These are phyloP conservation scores for Aricia artaxerxes DNA, from an alignment of 2,888 invertebrate genomes.

Conservation along the genomic window DNA sequence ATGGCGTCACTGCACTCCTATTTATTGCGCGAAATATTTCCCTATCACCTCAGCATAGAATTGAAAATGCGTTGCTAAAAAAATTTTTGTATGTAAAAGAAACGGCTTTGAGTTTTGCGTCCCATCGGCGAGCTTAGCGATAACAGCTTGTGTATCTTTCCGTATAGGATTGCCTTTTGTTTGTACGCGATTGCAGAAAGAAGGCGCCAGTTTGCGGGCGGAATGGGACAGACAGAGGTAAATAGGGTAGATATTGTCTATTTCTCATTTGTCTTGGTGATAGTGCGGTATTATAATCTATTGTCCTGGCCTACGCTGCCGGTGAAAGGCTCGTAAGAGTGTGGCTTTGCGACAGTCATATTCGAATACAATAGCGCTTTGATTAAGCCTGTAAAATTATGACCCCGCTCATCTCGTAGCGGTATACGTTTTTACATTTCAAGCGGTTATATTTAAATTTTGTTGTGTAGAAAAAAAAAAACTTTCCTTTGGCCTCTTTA, in stretches of 20 bases:
- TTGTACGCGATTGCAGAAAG: constrained; percentile 58
- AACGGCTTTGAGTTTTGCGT: constrained; percentile 68
- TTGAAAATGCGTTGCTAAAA: constrained; percentile 42
- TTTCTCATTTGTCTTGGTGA: constrained; percentile 76
- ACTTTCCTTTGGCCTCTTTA: not conserved
- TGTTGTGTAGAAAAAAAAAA: not conserved
- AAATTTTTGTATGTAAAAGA: constrained; percentile 69
- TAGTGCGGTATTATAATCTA: constrained; percentile 68
- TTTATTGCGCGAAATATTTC: constrained; percentile 48
- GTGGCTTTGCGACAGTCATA: constrained; percentile 46
- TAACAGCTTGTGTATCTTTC: constrained; percentile 57
- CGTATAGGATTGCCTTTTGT: constrained; percentile 51
- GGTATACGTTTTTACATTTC: constrained; percentile 11
- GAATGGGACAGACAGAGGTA: constrained; percentile 65
- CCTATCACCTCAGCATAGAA: constrained; percentile 42
- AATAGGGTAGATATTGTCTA: constrained; percentile 71
- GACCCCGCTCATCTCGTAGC: constrained; percentile 30
- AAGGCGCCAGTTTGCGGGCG: constrained; percentile 68
- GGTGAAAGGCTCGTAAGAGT: constrained; percentile 46
- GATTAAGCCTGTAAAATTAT: constrained; percentile 43
- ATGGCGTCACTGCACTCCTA: constrained; percentile 57
- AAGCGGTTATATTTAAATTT: not conserved
- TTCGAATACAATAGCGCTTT: constrained; percentile 43
- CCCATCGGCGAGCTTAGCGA: constrained; percentile 56
- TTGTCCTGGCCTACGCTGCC: constrained; percentile 52